A percentile compares a stretch with the other conserved stretches of the same genome.
Evolutionary conservation across 1,140 invertebrate species (phyloP).

Genomic region (Caerostris extrusa): DNA sequence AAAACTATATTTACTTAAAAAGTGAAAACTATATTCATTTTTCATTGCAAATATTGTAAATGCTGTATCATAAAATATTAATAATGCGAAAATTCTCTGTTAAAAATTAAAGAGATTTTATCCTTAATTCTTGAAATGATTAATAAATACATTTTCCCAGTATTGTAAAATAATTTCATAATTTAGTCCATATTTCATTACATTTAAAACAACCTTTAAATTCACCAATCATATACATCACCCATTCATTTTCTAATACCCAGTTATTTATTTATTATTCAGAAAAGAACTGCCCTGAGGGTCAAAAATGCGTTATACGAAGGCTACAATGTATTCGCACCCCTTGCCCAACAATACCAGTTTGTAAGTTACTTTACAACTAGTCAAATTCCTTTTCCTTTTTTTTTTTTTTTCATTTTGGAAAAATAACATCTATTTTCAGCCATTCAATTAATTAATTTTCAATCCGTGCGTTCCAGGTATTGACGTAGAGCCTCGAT

Average conservation of each 20-base stretch:
- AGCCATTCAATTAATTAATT: neutral
- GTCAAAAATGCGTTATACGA: slow-evolving; percentile 68
- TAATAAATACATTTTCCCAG: too few species aligned
- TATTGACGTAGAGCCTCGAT: slow-evolving; percentile 71
- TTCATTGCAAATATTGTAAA: too few species aligned
- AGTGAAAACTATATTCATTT: too few species aligned
- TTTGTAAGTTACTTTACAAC: slow-evolving; percentile 9
- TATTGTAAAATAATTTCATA: too few species aligned
- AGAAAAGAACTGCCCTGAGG: slow-evolving; percentile 74
- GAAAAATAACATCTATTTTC: neutral
- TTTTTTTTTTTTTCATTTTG: neutral
- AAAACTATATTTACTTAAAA: too few species aligned
- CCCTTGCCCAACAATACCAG: slow-evolving; percentile 68
- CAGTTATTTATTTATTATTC: neutral
- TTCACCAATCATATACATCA: neutral
- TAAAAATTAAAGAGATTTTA: too few species aligned
- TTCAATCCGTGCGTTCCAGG: neutral
- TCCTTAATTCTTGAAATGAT: too few species aligned
- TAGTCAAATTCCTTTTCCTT: neutral
- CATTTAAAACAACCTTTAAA: neutral
- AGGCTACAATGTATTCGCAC: slow-evolving; percentile 70
- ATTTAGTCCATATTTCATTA: neutral
- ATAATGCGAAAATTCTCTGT: too few species aligned
- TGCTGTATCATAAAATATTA: too few species aligned
- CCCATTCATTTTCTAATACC: neutral